Base-by-base conservation (phyloP, 2,888 invertebrate species). In the Melieria crassipennis region DNA sequence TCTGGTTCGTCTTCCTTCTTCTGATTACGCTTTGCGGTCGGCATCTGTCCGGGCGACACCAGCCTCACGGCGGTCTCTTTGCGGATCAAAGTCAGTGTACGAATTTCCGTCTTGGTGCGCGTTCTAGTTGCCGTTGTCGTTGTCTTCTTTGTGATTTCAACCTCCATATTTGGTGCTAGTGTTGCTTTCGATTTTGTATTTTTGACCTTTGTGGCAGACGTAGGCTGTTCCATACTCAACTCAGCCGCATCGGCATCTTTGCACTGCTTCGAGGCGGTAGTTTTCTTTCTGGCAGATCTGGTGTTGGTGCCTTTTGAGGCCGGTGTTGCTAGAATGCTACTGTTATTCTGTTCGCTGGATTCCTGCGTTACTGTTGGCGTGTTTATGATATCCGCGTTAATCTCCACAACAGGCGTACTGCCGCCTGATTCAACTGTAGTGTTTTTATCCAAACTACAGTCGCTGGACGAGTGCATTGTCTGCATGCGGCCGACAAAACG, bases 81-180 rank as follows among this genome's bases (percentile, higher is more conserved):
- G 5, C 45, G 58, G 42, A 67, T 67, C 43, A 67, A 58, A 16
- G 58, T 67, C 5, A 67, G 13, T 46, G 67, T 67, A 16, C 61
- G 67, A 13, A 67, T 52, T 52, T 67, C 67, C 45, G 67, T 67
- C 52, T 67, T 67, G 2, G 67, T 60, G 10, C 67, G 58, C 4
- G 60, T 60, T 10, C 50, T 60, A 5, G 42, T 10, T 11, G 60
- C 61, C 0, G 46, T 66, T 5, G 62, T 62, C 7, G 46, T 68
- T 7, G 50, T 61, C 13, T 63, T 67, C 30, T 52, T 63, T 16
- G 66, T 57, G 52, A 64, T 68, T 50, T 16, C 58, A 43, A 57
- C 47, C 30, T 45, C 71, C 16, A 66, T 56, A 60, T 68, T 48
- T 4, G 58, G 60, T 30, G 64, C 9, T 9, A 46, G 42, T 45